Evolutionary conservation across 2,888 invertebrate species (phyloP), one percentile per base, ranked within the genome.

Genomic region (Plagodis pulveraria): DNA sequence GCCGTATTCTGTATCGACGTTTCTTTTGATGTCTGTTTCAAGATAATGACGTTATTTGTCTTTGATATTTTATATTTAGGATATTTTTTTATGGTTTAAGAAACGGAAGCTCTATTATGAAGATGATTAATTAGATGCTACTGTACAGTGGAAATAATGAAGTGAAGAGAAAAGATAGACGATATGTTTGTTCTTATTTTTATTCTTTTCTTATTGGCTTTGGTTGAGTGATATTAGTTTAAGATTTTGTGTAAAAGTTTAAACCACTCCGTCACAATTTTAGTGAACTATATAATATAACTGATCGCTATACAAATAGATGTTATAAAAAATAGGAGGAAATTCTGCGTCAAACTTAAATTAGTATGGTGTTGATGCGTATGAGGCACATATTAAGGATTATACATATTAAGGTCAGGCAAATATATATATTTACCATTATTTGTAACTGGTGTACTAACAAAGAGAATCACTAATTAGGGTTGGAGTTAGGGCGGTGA

Each of bases 1-100:
- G 50, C 50, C 53, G 57, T 46, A 56, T 74, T 76, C 77, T 78
- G 79, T 84, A 89, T 86, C 84, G 87, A 85, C 80, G 80, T 81
- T 78, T 72, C 79, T 80, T 89, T 91, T 90, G 89, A 90, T 83
- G 83, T 87, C 79, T 56, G 50, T 51, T 58, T 47, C 76, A 70
- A 83, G 75, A 87, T 88, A 87, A 88, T 87, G 81, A 85, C 77
- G 79, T 86, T 74, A 80, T 87, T 85, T 86, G 83, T 86, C 83
- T 88, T 88, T 85, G 83, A 86, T 78, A 83, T 80, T 78, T 74
- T 78, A 76, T 78, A 67, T 75, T 69, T 65, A 71, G 67, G 71
- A 71, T 73, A 70, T 72, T 76, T 60, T 40, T 77, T 73, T 72
- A 67, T 69, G 62, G 56, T 62, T 58, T 52, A 53, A 12, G 56